These are phyloP conservation scores for Hydrotaea cyrtoneurina DNA, from an alignment of 2,888 invertebrate genomes.

Conservation along the genomic window DNA sequence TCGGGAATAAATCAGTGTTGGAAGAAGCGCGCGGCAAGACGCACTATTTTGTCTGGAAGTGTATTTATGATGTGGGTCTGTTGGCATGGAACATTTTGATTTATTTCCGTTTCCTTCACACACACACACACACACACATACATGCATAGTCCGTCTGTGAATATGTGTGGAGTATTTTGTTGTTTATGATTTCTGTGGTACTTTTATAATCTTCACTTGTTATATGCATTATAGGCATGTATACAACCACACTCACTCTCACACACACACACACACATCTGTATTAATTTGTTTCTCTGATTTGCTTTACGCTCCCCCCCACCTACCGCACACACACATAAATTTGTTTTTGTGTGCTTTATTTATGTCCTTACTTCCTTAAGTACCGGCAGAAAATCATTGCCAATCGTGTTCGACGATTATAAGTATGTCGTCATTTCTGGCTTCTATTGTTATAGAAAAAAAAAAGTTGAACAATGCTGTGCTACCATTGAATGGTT, in stretches of 20 bases:
- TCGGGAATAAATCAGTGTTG: constrained; percentile 15
- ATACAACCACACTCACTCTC: background rate
- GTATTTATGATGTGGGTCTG: background rate
- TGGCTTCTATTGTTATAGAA: background rate
- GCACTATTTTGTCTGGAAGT: constrained; percentile 1
- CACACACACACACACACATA: too few relatives aligned
- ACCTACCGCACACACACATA: background rate
- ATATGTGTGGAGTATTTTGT: background rate
- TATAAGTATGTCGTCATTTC: background rate
- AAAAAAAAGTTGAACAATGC: background rate
- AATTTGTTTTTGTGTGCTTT: background rate
- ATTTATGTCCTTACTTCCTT: too few relatives aligned
- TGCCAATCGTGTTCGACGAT: background rate
- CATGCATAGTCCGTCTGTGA: too few relatives aligned
- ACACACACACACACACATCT: background rate
- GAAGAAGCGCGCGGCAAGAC: background rate
- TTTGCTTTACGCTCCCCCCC: too few relatives aligned
- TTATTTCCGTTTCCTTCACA: constrained; percentile 22
- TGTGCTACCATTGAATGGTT: background rate
- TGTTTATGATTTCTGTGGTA: constrained; percentile 28
- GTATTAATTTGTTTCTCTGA: too few relatives aligned
- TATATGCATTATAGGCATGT: constrained; percentile 8
- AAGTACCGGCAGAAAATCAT: background rate
- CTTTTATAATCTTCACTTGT: constrained; percentile 28
- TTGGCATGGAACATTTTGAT: constrained; percentile 3